Conservation (phyloP, 2,888 invertebrate species). For the Eupithecia pulchellata region DNA sequence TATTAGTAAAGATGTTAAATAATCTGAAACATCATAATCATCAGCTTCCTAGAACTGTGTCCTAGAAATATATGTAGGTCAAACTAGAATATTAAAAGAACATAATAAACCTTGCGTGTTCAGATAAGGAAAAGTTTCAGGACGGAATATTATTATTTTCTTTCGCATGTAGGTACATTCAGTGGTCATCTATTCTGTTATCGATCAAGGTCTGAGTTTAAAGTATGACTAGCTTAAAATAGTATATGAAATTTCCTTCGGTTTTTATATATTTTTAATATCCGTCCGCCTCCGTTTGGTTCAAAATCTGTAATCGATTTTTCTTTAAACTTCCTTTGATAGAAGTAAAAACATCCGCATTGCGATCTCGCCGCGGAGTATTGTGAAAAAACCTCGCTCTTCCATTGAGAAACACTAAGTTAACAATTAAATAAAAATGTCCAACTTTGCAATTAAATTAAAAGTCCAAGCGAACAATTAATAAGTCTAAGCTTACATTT, state of each 20-base stretch:
- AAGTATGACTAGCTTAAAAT: no score
- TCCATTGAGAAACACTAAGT: background rate
- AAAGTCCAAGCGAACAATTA: constrained; percentile 16
- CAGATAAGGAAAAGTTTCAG: background rate
- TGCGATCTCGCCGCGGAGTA: background rate
- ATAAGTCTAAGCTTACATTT: constrained; percentile 12
- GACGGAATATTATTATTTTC: background rate
- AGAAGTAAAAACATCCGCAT: background rate
- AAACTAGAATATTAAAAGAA: no score
- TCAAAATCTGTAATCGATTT: background rate
- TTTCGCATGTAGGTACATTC: background rate
- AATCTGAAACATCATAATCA: no score
- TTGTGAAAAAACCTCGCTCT: background rate
- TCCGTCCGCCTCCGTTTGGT: background rate
- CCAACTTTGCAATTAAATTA: constrained; percentile 16
- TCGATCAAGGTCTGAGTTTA: no score
- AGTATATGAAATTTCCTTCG: background rate
- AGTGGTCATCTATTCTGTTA: background rate
- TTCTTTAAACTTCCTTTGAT: background rate
- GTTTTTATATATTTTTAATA: background rate
- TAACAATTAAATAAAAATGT: background rate
- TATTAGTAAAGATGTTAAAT: no score
- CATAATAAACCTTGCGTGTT: no score
- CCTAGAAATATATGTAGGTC: background rate
- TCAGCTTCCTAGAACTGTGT: background rate